Base-by-base conservation (phyloP, 2,797 vertebrate species). In the Danio tinwini region DNA sequence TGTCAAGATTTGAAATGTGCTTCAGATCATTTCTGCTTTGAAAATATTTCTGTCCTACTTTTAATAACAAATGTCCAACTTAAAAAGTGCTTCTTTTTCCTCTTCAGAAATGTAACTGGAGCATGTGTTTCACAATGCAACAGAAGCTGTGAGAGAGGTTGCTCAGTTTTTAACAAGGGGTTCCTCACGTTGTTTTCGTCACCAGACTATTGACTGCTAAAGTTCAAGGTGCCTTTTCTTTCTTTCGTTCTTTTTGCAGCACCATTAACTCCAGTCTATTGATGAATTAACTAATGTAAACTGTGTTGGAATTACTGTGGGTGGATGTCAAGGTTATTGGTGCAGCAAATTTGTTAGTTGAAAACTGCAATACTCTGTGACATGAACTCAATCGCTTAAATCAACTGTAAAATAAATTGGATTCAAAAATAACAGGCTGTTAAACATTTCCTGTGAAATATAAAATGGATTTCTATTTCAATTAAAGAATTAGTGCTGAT, bases 121-220 rank as follows among this genome's bases (percentile, higher is more conserved):
- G 44, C 42, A 69, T 7, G 7, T 49, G n/a, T 70, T 61, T 77
- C 21, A 59, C n/a, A 40, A 16, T 16, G 64, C 5, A 58, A 42
- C 29, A 55, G 6, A 69, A 69, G n/a, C 44, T n/a, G 62, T 37
- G 6, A 67, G 10, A 11, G 8, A 63, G 47, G 47, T 21, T 64
- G 39, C 7, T 58, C 42, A 58, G 42, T 45, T 49, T 77, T 42
- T n/a, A 50, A 77, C 44, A 77, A 49, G 44, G 44, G n/a, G 44
- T 40, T 58, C 10, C 37, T 70, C 8, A 42, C 6, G 61, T 39
- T 37, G 11, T 7, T 17, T 14, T 21, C n/a, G 16, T 8, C 56
- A 49, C 16, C 44, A 78, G 45, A 16, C 45, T 50, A 50, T 10
- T 62, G 56, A 78, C 47, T 53, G 37, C 39, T 44, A 50, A 37